Evolutionary conservation across 2,113 vertebrate genomes (phyloP).

Genomic region (Rhinoderma darwinii): DNA sequence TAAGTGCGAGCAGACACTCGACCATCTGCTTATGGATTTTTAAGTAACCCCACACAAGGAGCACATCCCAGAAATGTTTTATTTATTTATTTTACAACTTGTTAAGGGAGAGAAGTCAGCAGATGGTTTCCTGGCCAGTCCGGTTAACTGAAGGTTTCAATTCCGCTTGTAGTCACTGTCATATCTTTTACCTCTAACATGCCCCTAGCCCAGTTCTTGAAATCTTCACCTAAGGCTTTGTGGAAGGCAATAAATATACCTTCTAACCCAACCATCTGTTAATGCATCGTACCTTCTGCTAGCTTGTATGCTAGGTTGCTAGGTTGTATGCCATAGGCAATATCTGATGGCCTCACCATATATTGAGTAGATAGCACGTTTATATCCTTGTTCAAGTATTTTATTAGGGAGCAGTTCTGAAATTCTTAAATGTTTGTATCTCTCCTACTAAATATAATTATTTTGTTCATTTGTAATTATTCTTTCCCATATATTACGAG

Average conservation of each 20-base stretch:
- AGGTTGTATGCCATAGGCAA: constrained; percentile 23
- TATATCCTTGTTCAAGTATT: not conserved
- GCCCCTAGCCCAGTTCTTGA: constrained; percentile 30
- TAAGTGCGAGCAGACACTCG: constrained; percentile 26
- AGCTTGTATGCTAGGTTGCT: too few relatives aligned
- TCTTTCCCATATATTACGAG: not conserved
- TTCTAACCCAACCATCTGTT: constrained; percentile 53
- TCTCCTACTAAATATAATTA: not conserved
- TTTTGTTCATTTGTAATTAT: not conserved
- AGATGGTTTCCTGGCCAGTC: constrained; percentile 53
- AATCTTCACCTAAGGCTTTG: constrained; percentile 50
- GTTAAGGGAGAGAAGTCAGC: constrained; percentile 50
- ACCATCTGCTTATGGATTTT: constrained; percentile 55
- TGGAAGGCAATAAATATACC: constrained; percentile 41
- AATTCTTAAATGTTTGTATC: not conserved
- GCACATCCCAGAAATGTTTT: constrained; percentile 50
- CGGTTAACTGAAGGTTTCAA: constrained; percentile 27
- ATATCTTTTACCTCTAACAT: constrained; percentile 48
- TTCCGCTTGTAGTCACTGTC: constrained; percentile 32
- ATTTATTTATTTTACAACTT: constrained; percentile 57
- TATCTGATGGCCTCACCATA: not conserved
- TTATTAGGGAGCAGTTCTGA: not conserved
- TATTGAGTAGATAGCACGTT: not conserved
- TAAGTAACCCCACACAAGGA: constrained; percentile 24
- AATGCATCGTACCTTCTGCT: constrained; percentile 16